Base-by-base conservation (phyloP, 1,140 invertebrate species). In the Arctopsyche grandis region DNA sequence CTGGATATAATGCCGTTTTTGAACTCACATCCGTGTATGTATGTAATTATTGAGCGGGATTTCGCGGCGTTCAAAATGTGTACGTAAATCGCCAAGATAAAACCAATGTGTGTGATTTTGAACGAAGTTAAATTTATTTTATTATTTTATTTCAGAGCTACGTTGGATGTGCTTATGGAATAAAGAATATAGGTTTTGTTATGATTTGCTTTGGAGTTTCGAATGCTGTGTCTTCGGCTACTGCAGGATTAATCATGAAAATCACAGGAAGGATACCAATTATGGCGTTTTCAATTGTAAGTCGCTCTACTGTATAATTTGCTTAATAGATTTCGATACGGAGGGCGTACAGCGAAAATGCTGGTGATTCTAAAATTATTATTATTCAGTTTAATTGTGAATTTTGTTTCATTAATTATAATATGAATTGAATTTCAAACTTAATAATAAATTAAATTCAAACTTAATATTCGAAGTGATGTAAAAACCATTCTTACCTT, bases 131-230 rank as follows among this genome's bases (percentile, higher is more conserved):
- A n/a, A n/a, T n/a, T n/a, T n/a, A n/a, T n/a, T 22, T 69, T 44
- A 0, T 71, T 44, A n/a, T 63, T 81, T 86, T 75, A 83, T 88
- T 91, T 77, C 88, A 97, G 95, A 94, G 95, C 0, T 98, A 93
- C 84, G 93, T 98, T 0, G 95, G 93, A 0, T 98, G 97, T 84
- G 92, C 94, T 0, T 94, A 94, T 90, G 97, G 96, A 0, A 94
- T 98, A 79, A 93, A 91, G 76, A 94, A 96, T 83, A 95, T 98
- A 29, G 97, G 96, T 0, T 97, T 93, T 83, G 95, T 98, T 24
- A 95, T 98, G 92, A 96, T 98, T 70, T 96, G 94, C 84, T 97
- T 96, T 84, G 96, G 96, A 0, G 90, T 94, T 9, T 92, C 92
- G 29, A 96, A 97, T 83, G 94, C 95, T 0, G 84, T 96, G 24